Percentiles rank a stretch among this genome's conserved stretches.
These are phyloP conservation scores for Odocoileus hemionus DNA, from an alignment of 2,113 vertebrate species.

Conservation along the genomic window DNA sequence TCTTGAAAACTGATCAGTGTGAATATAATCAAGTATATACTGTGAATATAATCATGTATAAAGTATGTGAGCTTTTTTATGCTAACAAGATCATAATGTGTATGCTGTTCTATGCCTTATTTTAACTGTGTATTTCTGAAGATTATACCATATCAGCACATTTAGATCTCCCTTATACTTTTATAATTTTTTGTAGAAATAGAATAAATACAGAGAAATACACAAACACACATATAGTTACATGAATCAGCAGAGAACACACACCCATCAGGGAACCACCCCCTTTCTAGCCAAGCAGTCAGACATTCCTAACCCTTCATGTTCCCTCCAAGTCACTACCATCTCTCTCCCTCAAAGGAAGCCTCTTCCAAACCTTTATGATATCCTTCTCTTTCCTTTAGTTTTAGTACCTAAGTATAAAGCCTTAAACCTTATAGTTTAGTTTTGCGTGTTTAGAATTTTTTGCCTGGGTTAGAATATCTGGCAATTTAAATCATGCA, in stretches of 20 bases:
- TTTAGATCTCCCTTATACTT: not conserved
- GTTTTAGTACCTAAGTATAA: not conserved
- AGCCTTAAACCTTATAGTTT: not conserved
- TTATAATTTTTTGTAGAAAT: not conserved
- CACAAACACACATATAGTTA: not conserved
- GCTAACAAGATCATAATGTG: not conserved
- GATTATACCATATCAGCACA: not conserved
- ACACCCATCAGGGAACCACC: not conserved
- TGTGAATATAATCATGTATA: not conserved
- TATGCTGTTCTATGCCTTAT: not conserved
- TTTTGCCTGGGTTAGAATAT: not conserved
- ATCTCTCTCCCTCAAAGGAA: not conserved
- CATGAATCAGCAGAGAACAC: not conserved
- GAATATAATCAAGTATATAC: not conserved
- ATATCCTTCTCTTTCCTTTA: not conserved
- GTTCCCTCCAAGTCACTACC: not conserved
- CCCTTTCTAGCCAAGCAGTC: not conserved
- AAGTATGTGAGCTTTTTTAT: not conserved
- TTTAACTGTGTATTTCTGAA: conserved; percentile 15
- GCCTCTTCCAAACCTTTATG: not conserved
- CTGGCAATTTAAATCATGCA: not conserved
- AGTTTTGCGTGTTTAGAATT: not conserved
- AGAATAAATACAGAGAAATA: not conserved
- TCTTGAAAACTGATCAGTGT: conserved; percentile 9
- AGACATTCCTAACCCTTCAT: not conserved